Conservation (phyloP, 2,888 invertebrate genomes). For the Phengaris alcon region DNA sequence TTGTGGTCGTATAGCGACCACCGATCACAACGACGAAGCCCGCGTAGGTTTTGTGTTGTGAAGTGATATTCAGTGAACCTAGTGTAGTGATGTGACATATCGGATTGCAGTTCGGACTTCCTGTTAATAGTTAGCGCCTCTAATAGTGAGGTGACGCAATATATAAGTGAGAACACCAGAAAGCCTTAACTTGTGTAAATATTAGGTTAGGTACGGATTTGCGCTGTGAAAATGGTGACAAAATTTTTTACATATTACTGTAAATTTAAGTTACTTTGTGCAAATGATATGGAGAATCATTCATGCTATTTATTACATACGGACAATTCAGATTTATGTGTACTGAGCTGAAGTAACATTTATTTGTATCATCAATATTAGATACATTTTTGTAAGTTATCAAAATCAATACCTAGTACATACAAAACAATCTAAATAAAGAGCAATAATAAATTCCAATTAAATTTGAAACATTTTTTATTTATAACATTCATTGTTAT, state of each 20-base stretch:
- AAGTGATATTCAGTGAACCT: slow-evolving; percentile 33
- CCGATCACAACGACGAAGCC: slow-evolving; percentile 41
- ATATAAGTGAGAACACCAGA: slow-evolving; percentile 58
- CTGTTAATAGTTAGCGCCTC: slow-evolving; percentile 45
- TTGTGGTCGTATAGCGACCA: slow-evolving; percentile 58
- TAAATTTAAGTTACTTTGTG: slow-evolving; percentile 52
- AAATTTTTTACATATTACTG: slow-evolving; percentile 55
- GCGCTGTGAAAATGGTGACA: slow-evolving; percentile 62
- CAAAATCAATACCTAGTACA: neutral
- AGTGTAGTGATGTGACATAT: slow-evolving; percentile 37
- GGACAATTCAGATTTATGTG: slow-evolving; percentile 17
- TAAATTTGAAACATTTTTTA: neutral
- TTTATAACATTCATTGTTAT: neutral
- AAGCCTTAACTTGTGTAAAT: slow-evolving; percentile 74
- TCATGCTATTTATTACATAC: slow-evolving; percentile 31
- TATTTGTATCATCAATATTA: neutral
- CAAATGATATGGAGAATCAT: slow-evolving; percentile 62
- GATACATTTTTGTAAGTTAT: neutral
- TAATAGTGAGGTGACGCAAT: slow-evolving; percentile 45
- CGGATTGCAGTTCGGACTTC: slow-evolving; percentile 41
- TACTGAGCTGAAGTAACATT: slow-evolving; percentile 10
- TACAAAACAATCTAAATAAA: neutral
- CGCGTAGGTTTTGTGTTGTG: slow-evolving; percentile 33
- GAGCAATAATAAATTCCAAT: neutral
- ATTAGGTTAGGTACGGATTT: slow-evolving; percentile 56